These are phyloP conservation scores for Agonopterix heracliana DNA, from an alignment of 2,888 invertebrate species.

Conservation along the genomic window DNA sequence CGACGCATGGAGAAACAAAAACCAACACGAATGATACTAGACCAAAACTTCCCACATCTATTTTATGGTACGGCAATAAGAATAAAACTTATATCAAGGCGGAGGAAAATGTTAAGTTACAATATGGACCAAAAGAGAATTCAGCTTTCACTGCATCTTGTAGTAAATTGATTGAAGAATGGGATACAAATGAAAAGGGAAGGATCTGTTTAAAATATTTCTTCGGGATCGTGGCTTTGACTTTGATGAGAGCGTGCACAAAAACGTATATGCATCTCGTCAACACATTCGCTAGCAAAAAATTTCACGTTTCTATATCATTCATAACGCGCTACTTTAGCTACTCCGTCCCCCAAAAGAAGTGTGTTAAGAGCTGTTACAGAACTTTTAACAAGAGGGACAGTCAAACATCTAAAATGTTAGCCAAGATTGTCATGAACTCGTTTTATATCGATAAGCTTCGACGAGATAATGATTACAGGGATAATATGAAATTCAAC, in stretches of 20 bases:
- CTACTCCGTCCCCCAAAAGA: slow-evolving; percentile 16
- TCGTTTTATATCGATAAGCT: slow-evolving; percentile 7
- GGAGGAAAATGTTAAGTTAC: not conserved
- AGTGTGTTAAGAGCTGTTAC: slow-evolving; percentile 15
- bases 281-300: slow-evolving; percentile 12
- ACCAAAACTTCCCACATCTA: not conserved
- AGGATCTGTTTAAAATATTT: slow-evolving; percentile 17
- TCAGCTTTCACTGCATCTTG: slow-evolving; percentile 16
- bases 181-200: slow-evolving; percentile 11
- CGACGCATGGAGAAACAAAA: not conserved
- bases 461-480: not conserved
- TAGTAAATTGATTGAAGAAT: slow-evolving; percentile 15
- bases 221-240: slow-evolving; percentile 18
- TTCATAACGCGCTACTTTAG: not conserved
- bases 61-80: not conserved
- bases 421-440: slow-evolving; percentile 20
- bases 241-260: slow-evolving; percentile 16
- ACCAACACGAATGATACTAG: not conserved
- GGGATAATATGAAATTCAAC: slow-evolving; percentile 5
- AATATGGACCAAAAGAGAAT: slow-evolving; percentile 16
- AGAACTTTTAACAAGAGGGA: slow-evolving; percentile 13
- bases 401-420: slow-evolving; percentile 15
- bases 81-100: not conserved
- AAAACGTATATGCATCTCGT: slow-evolving; percentile 17
- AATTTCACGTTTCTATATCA: slow-evolving; percentile 2